Conservation (phyloP, 2,888 invertebrate genomes). For the Acronicta leporina region DNA sequence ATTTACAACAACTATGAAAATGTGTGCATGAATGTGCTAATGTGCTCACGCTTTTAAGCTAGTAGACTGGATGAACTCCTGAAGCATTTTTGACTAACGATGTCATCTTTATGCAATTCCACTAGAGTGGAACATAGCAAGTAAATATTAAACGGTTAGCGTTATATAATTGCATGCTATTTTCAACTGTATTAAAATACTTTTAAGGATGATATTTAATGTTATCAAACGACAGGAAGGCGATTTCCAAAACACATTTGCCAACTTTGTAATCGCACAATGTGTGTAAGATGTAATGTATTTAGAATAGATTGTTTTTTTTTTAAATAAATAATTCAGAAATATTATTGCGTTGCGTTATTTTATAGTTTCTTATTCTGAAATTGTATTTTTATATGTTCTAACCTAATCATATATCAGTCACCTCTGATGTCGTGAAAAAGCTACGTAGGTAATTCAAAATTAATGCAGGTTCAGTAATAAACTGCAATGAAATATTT, state of each 20-base stretch:
- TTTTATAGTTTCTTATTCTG: neutral
- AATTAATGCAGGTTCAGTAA: too few relatives aligned
- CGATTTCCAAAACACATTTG: conserved; percentile 1
- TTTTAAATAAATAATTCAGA: conserved; percentile 35
- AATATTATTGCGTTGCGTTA: neutral
- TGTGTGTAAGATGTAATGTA: neutral
- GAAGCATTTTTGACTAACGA: too few relatives aligned
- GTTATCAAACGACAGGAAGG: conserved; percentile 3
- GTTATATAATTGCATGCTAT: neutral
- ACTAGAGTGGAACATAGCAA: neutral
- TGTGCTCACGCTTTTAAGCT: too few relatives aligned
- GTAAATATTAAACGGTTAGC: neutral
- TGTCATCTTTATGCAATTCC: neutral
- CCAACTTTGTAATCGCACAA: neutral
- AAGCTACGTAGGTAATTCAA: too few relatives aligned
- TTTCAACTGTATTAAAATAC: neutral
- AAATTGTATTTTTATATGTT: too few relatives aligned
- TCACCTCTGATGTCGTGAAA: too few relatives aligned
- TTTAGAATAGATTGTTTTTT: conserved; percentile 14
- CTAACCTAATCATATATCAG: too few relatives aligned
- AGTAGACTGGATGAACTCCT: too few relatives aligned
- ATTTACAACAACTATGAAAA: too few relatives aligned
- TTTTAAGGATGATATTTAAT: neutral
- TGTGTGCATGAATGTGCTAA: too few relatives aligned
- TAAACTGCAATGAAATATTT: too few relatives aligned